Percentiles rank a stretch among this genome's conserved stretches.
Conservation (phyloP, 2,888 invertebrate species). For the Zygothrica quintamaculata region DNA sequence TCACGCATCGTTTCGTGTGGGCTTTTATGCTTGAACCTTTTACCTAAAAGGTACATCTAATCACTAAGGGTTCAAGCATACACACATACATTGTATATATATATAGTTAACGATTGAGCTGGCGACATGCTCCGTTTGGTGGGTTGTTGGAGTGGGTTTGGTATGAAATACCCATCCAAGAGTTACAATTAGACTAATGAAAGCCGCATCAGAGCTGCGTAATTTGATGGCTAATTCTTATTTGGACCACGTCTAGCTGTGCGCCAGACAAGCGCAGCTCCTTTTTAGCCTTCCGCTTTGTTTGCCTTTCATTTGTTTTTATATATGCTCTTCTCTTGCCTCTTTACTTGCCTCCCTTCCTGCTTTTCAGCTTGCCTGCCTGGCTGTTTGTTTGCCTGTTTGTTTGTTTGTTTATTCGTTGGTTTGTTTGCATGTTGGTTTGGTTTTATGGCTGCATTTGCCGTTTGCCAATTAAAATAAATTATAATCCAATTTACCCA, state of each 20-base stretch:
- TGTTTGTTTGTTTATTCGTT: too few relatives aligned
- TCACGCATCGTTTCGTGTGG: slow-evolving; percentile 73
- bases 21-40: slow-evolving; percentile 48
- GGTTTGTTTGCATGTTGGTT: slow-evolving; percentile 15
- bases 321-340: not conserved
- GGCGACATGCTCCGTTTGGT: slow-evolving; percentile 10
- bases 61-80: slow-evolving; percentile 48
- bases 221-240: slow-evolving; percentile 70
- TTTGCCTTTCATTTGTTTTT: not conserved
- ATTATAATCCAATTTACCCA: slow-evolving; percentile 74
- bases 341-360: too few relatives aligned
- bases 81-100: slow-evolving; percentile 3
- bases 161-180: slow-evolving; percentile 45
- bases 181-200: slow-evolving; percentile 77
- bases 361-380: too few relatives aligned
- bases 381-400: too few relatives aligned
- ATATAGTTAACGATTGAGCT: slow-evolving; percentile 37
- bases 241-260: slow-evolving; percentile 38
- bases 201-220: slow-evolving; percentile 71
- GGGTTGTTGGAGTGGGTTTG: not conserved
- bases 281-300: slow-evolving; percentile 17
- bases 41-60: slow-evolving; percentile 65
- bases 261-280: slow-evolving; percentile 8
- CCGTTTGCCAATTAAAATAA: slow-evolving; percentile 76
- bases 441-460: slow-evolving; percentile 43